Conservation (phyloP, 2,888 invertebrate species). For the Platycnemis pennipes region DNA sequence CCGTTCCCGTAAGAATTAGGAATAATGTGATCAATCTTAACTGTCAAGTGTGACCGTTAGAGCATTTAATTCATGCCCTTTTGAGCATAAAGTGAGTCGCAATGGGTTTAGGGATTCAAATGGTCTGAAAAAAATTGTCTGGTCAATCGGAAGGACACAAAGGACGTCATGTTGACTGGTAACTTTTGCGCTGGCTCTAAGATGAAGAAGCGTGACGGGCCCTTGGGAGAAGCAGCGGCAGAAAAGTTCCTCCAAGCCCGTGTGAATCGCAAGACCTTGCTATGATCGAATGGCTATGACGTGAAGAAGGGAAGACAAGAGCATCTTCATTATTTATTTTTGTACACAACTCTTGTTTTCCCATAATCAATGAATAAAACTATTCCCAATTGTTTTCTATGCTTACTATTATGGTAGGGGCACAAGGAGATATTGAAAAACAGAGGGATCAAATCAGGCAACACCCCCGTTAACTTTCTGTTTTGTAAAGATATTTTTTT, state of each 20-base stretch:
- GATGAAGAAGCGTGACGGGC: too few species aligned
- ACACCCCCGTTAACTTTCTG: too few species aligned
- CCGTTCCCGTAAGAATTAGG: neutral
- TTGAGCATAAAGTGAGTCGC: neutral
- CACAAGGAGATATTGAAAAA: too few species aligned
- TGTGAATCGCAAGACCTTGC: too few species aligned
- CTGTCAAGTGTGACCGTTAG: too few species aligned
- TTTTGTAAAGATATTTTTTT: too few species aligned
- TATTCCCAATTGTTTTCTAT: neutral
- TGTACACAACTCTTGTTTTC: neutral
- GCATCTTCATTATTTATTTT: neutral
- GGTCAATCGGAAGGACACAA: neutral
- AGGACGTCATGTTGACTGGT: too few species aligned
- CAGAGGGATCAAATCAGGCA: too few species aligned
- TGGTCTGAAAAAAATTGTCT: neutral
- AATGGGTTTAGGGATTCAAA: neutral
- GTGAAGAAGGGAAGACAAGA: neutral
- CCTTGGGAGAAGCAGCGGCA: too few species aligned
- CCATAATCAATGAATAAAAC: neutral
- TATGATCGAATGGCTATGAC: neutral
- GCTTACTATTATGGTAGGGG: neutral
- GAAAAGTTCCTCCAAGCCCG: too few species aligned
- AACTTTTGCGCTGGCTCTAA: too few species aligned
- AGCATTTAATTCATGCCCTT: neutral
- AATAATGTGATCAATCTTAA: too few species aligned